A percentile compares a stretch with the other conserved stretches of the same genome.
Conservation (phyloP, 2,797 vertebrate genomes). For the Myoxocephalus aenaeus region DNA sequence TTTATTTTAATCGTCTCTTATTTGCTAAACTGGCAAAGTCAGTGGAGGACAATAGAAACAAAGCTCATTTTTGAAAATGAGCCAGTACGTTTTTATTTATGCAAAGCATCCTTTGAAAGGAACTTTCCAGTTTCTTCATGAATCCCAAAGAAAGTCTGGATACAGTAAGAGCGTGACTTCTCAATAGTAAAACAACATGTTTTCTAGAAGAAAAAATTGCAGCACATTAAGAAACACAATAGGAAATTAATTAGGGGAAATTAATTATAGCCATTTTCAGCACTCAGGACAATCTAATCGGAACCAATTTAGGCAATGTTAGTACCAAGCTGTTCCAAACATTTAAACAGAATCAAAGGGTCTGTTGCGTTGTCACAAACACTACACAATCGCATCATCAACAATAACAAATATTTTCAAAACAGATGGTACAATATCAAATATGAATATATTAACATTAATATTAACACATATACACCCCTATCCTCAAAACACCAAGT, state of each 20-base stretch:
- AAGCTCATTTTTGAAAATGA: conserved; percentile 67
- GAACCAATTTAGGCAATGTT: background rate
- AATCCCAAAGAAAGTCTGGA: background rate
- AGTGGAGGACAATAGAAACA: conserved; percentile 78
- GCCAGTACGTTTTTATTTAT: conserved; percentile 27
- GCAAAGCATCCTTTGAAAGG: background rate
- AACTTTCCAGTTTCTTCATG: background rate
- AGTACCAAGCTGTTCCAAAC: background rate
- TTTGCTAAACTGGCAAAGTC: conserved; percentile 86
- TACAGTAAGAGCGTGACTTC: background rate
- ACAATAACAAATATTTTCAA: too few relatives aligned
- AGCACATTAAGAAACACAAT: background rate
- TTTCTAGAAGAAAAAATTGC: background rate
- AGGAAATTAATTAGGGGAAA: background rate
- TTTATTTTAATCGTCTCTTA: conserved; percentile 89
- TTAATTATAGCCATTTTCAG: background rate
- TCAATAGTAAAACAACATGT: background rate
- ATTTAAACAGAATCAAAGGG: background rate
- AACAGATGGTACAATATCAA: too few relatives aligned
- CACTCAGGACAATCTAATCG: background rate
- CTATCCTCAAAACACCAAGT: too few relatives aligned
- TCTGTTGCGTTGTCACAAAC: background rate
- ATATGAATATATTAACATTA: background rate
- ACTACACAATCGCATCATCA: background rate
- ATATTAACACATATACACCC: too few relatives aligned